Evolutionary conservation across 92 coral and sea anemone species (phyloP), one percentile per base, ranked within the genome.

Genomic region (Parazoanthus swiftii): DNA sequence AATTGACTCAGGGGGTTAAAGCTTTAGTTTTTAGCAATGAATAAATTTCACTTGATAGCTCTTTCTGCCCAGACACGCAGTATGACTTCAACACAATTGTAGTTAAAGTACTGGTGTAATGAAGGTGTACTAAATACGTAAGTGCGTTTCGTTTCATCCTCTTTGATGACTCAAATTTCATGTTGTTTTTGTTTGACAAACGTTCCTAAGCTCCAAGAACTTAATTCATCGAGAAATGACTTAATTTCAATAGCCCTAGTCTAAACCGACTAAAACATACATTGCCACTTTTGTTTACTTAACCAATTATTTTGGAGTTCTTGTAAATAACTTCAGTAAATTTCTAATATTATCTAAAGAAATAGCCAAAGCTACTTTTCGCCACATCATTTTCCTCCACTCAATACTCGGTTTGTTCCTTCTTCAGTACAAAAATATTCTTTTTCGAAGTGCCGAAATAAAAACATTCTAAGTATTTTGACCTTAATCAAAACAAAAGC

Each of bases 401-500:
- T 63, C 70, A 63, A 63, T 20, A 23, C 70, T 63, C 70, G 70
- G 70, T 23, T 63, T 14, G 6, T 23, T 63, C 7, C 25, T 7
- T 63, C 26, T 54, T 23, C 26, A 63, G 21, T 25, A 63, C 16
- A 3, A 9, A 58, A 58, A 58, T 20, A 6, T 14, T 13, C 25
- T 63, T 20, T 54, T 20, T 63, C 70, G 8, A 63, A 26, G n/a
- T 63, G 7, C 70, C 70, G 70, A 63, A 63, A 20, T 6, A 63
- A 63, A 54, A 13, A 2, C 20, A 63, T 63, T 63, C 70, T 0
- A 63, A 7, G 29, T 77, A 59, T 65, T 81, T 81, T 6, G 75
- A 59, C 29, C 23, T 23, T 37, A 81, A 74, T 36, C 85, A 65
- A 81, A 81, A 81, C 85, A 81, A 65, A 51, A 14, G 15, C 85